Percentiles rank a stretch among this genome's conserved stretches.
Conservation (phyloP, 2,888 invertebrate species). For the Ethmia dodecea region DNA sequence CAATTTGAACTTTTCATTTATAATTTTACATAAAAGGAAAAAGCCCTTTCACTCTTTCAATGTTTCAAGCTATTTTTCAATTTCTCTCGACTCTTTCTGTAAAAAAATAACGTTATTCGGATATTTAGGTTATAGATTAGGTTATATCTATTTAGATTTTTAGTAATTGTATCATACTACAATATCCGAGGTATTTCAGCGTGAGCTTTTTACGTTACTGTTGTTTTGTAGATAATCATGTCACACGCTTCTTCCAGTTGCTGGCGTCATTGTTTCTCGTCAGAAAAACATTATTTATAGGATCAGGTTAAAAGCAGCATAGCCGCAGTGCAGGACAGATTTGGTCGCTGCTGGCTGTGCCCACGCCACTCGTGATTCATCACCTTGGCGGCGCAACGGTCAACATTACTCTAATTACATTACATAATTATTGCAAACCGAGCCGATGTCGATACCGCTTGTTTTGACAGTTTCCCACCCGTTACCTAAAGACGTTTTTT, state of each 20-base stretch:
- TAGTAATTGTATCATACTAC: too few relatives aligned
- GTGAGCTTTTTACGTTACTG: too few relatives aligned
- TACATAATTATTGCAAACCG: slow-evolving; percentile 35
- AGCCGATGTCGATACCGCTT: slow-evolving; percentile 13
- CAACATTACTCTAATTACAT: slow-evolving; percentile 66
- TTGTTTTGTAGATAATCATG: too few relatives aligned
- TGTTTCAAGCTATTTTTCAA: too few relatives aligned
- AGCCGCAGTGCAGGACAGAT: slow-evolving; percentile 50
- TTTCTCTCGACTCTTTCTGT: too few relatives aligned
- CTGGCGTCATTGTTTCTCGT: slow-evolving; percentile 30
- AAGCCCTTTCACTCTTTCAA: too few relatives aligned
- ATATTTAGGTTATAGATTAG: too few relatives aligned
- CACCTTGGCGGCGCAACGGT: slow-evolving; percentile 58
- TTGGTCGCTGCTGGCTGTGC: slow-evolving; percentile 52
- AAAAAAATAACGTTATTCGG: too few relatives aligned
- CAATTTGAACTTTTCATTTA: too few relatives aligned
- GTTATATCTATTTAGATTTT: too few relatives aligned
- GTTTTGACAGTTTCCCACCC: slow-evolving; percentile 4
- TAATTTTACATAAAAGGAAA: too few relatives aligned
- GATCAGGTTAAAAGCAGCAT: slow-evolving; percentile 45
- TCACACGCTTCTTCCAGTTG: slow-evolving; percentile 25
- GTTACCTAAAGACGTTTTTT: background rate
- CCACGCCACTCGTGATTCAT: slow-evolving; percentile 68
- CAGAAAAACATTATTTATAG: slow-evolving; percentile 34
- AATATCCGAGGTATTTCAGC: too few relatives aligned